Base-by-base conservation (phyloP, 2,113 vertebrate species). In the Cinclus cinclus region DNA sequence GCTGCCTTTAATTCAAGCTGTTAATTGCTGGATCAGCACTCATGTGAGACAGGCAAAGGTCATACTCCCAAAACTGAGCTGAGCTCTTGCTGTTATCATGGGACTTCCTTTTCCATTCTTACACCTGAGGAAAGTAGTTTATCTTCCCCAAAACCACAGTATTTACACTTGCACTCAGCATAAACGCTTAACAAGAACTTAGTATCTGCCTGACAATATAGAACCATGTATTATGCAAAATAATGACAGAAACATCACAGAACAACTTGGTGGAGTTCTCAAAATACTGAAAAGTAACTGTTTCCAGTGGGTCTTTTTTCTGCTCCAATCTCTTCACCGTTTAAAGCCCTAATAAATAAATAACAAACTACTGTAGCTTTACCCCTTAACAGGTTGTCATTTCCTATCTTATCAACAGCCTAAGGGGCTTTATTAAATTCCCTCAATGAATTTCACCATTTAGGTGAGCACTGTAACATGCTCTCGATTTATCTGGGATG, bases 391-490 rank as follows among this genome's bases (percentile, higher is more conserved):
- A 86, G 42, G 53, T 20, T 95, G 91, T 81, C 68, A 80, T 50
- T 91, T 76, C 55, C 84, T 89, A 80, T 87, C 75, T 79, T 78
- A 94, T 75, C 87, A 81, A 35, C 47, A 52, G n/a, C 49, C 81
- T 50, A 75, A 73, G 47, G 90, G 44, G 44, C 30, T 89, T 92
- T 89, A 83, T 83, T 90, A 78, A 93, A 91, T 70, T 75, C 76
- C 77, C 22, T 52, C 85, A 27, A 1, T 42, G 87, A 74, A 87
- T 87, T 84, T 79, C 89, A 50, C 64, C 52, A 37, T 41, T 91
- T 87, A 59, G 75, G 44, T 85, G 65, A 33, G 67, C 78, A 55
- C 44, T 13, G 23, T 24, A 91, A 90, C 58, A 11, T 25, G 47
- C 37, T 65, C 83, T 80, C 70, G 68, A 91, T 90, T 91, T 89